Conservation (phyloP, 2,113 vertebrate species). For the Megaceryle maxima region DNA sequence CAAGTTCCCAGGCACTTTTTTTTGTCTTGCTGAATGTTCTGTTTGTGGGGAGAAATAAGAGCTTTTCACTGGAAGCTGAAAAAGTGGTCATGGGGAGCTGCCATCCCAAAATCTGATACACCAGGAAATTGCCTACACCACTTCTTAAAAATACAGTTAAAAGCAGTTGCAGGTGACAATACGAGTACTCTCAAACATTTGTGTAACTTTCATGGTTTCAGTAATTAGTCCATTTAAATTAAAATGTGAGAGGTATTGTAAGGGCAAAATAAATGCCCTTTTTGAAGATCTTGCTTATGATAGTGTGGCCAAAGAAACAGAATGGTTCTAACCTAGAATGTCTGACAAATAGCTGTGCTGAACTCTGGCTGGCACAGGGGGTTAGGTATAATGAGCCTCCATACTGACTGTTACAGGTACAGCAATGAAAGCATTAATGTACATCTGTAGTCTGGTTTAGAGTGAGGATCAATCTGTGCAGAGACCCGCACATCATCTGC, state of each 20-base stretch:
- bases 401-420: neutral
- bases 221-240: neutral
- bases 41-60: neutral
- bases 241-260: neutral
- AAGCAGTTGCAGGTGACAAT: neutral
- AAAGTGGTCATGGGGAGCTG: neutral
- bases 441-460: neutral
- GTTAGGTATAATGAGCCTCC: neutral
- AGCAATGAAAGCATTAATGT: fast-evolving
- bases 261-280: neutral
- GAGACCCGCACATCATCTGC: neutral
- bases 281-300: neutral
- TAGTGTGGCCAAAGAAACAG: neutral
- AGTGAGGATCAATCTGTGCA: neutral
- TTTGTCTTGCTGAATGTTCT: neutral
- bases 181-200: neutral
- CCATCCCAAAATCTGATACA: neutral
- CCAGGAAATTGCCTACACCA: fast-evolving
- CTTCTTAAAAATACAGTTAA: neutral
- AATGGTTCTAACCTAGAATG: neutral
- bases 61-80: neutral
- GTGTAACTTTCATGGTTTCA: neutral
- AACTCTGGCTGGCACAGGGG: neutral
- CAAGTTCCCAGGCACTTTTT: neutral
- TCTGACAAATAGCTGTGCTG: neutral